phyloP scores from a whole-genome alignment of 2,113 vertebrate genomes.

The Paralichthys olivaceus region DNA sequence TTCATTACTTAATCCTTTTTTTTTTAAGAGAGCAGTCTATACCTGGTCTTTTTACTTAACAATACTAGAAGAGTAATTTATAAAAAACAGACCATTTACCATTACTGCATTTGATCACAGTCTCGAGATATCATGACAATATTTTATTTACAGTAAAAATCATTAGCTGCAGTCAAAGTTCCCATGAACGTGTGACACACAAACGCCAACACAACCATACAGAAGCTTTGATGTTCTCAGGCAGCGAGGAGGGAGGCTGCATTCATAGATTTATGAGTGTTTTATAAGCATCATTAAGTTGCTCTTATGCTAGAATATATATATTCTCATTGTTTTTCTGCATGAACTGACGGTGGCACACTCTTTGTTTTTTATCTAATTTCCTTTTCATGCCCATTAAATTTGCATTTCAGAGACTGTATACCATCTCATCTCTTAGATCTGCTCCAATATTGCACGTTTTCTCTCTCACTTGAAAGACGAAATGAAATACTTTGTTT shows the following conservation, averaged over 20 bases:
- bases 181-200: neutral
- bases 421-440: slow-evolving; percentile 48
- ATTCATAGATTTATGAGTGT: neutral
- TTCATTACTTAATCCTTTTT: too few species aligned
- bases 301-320: slow-evolving; percentile 8
- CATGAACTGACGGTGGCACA: slow-evolving; percentile 33
- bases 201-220: too few species aligned
- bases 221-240: neutral
- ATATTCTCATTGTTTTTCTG: slow-evolving; percentile 35
- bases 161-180: neutral
- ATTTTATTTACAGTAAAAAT: neutral
- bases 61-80: too few species aligned
- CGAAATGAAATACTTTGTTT: slow-evolving; percentile 60
- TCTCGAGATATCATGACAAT: neutral
- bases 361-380: slow-evolving; percentile 19
- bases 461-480: slow-evolving; percentile 51
- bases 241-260: neutral
- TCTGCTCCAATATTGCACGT: slow-evolving; percentile 53
- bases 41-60: too few species aligned
- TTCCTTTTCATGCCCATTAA: slow-evolving; percentile 63
- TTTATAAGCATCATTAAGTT: slow-evolving; percentile 21
- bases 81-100: too few species aligned
- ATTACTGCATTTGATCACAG: neutral
- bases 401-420: slow-evolving; percentile 72
- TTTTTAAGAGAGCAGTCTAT: too few species aligned